These are phyloP conservation scores for Mesocentrotus franciscanus DNA, from an alignment of 53 echinoderm and acorn worm species.

Conservation along the genomic window DNA sequence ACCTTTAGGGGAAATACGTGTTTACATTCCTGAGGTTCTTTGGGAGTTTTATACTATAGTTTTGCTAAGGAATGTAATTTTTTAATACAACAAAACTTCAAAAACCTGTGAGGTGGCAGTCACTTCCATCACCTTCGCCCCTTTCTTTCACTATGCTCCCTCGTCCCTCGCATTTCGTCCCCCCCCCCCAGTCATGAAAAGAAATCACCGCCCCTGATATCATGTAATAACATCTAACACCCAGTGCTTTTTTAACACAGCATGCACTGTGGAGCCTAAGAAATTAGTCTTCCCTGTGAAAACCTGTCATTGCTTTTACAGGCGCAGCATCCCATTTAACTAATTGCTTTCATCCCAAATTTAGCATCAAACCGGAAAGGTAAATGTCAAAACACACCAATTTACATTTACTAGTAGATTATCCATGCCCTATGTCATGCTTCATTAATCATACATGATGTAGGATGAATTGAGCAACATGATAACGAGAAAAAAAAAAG, in stretches of 20 bases:
- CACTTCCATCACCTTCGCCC: no score
- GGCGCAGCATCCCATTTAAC: background rate
- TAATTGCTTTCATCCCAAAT: constrained; percentile 5
- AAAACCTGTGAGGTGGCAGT: no score
- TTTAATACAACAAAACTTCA: no score
- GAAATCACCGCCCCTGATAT: no score
- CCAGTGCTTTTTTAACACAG: background rate
- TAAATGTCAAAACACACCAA: background rate
- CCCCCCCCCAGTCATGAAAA: no score
- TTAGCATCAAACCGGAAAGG: background rate
- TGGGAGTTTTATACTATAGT: no score
- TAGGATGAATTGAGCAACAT: background rate
- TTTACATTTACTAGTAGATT: background rate
- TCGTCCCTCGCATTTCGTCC: no score
- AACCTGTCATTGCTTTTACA: background rate
- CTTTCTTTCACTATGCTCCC: no score
- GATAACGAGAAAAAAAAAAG: background rate
- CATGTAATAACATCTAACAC: background rate
- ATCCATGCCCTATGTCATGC: background rate
- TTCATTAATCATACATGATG: background rate
- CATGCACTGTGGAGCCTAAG: background rate
- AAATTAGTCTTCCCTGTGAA: background rate
- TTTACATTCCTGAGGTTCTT: no score
- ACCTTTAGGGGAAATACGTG: no score
- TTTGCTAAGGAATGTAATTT: no score